Conservation (phyloP, 2,797 vertebrate species). For the Chiroxiphia lanceolata region DNA sequence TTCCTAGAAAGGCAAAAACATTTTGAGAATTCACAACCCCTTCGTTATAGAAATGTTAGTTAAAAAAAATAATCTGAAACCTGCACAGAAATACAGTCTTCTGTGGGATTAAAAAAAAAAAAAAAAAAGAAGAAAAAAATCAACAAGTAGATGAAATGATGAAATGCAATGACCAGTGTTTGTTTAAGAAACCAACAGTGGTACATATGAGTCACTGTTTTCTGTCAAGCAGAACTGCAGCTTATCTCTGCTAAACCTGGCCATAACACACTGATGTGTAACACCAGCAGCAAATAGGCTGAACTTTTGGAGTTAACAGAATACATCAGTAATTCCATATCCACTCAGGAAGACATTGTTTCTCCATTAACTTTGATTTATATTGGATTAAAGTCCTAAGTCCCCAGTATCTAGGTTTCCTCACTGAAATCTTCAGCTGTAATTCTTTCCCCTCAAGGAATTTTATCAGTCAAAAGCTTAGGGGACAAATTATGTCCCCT, state of each 20-base stretch:
- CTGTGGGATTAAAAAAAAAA: neutral
- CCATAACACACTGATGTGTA: neutral
- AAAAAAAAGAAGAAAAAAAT: neutral
- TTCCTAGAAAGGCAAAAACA: neutral
- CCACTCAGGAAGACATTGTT: neutral
- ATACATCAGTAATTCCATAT: neutral
- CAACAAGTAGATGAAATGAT: neutral
- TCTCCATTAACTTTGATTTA: neutral
- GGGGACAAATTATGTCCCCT: neutral
- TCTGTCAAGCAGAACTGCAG: neutral
- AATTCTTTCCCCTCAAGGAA: neutral
- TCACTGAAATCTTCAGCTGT: neutral
- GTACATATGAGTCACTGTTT: neutral
- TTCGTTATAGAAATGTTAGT: rapidly evolving
- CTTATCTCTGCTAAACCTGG: neutral
- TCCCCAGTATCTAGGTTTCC: neutral
- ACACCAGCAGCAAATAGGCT: neutral
- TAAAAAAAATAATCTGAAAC: neutral
- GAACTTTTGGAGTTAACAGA: neutral
- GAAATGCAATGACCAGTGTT: neutral
- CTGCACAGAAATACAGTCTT: neutral
- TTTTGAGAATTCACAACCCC: neutral
- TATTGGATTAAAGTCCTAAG: neutral
- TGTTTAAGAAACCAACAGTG: neutral
- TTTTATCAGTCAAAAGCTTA: neutral